These are phyloP conservation scores for Dicrostonyx torquatus DNA, from an alignment of 2,797 vertebrate genomes.

Conservation along the genomic window DNA sequence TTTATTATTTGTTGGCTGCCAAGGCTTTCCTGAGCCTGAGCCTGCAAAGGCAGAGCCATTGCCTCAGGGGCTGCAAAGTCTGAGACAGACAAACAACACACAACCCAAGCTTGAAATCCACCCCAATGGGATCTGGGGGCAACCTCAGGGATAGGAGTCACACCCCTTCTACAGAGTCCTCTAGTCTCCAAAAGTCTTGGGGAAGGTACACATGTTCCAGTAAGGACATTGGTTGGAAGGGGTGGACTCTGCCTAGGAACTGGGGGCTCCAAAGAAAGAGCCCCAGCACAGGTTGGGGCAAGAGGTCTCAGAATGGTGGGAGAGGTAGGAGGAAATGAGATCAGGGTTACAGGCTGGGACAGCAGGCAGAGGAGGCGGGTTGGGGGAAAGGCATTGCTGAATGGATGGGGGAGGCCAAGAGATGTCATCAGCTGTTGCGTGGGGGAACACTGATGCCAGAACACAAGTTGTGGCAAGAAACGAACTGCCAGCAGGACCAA, in stretches of 20 bases:
- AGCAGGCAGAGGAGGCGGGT: slow-evolving; percentile 76
- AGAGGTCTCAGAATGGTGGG: slow-evolving; percentile 76
- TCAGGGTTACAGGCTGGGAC: slow-evolving; percentile 82
- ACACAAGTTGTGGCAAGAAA: slow-evolving; percentile 81
- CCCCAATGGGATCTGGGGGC: slow-evolving; percentile 58
- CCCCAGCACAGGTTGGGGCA: slow-evolving; percentile 78
- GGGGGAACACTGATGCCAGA: slow-evolving; percentile 75
- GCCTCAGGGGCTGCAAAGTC: slow-evolving; percentile 81
- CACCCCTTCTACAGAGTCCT: slow-evolving; percentile 16
- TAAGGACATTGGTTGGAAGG: neutral
- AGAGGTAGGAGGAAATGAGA: slow-evolving; percentile 82
- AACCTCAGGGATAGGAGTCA: neutral
- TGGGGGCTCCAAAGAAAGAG: slow-evolving; percentile 58
- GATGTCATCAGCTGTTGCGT: slow-evolving; percentile 82
- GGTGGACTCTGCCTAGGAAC: slow-evolving; percentile 14
- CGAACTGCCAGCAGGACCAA: slow-evolving; percentile 61
- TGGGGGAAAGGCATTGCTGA: slow-evolving; percentile 77
- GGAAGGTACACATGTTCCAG: neutral
- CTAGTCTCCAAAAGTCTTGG: slow-evolving; percentile 32
- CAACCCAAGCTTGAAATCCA: slow-evolving; percentile 72
- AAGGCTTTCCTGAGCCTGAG: slow-evolving; percentile 79
- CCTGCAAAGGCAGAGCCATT: slow-evolving; percentile 82
- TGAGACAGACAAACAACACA: slow-evolving; percentile 82
- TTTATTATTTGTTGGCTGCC: slow-evolving; percentile 83
- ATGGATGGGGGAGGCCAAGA: slow-evolving; percentile 80